Base-by-base conservation (phyloP, 2,888 invertebrate genomes). In the Drosophila maculinotata region DNA sequence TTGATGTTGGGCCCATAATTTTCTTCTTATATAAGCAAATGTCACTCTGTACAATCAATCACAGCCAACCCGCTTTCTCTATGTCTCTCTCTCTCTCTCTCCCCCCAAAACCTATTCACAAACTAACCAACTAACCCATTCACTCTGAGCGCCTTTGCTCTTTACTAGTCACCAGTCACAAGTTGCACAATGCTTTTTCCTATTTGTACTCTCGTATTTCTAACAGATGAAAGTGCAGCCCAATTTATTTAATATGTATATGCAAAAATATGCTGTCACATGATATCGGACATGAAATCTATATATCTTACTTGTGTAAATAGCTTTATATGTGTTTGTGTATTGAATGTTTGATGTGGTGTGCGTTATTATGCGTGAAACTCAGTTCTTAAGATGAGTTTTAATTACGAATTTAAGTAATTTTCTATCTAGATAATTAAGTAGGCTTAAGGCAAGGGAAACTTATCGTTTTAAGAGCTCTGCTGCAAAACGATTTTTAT, bases 1-100 rank as follows among this genome's bases (percentile, higher is more conserved):
- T 90, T 90, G 89, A 90, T 90, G 89, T 90, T 90, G 89, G 89
- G 89, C 89, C 88, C 85, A 77, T 77, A 60, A 76, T 64, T 63
- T 76, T 56, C 44, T 57, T 52, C 49, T 65, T 76, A 60, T 74
- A 41, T 75, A 77, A 38, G 57, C 67, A 67, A 60, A 59, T 67
- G 70, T 47, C 62, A 54, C 66, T 73, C 62, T 69, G 56, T 70
- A 64, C 59, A 59, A 56, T 57, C 64, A 44, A 45, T 53, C 67
- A 60, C 70, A 56, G 23, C 60, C 73, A 33, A 20, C 10, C 28
- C 54, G 41, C 17, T 7, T 17, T 14, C 12, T 53, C 17, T 7
- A 15, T 14, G 10, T 53, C 65, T 20, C 12, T 31, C 31, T 45
- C 31, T 45, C 17, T 31, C 17, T 31, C n/a, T 45, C 12, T 6